Evolutionary conservation across 1,140 invertebrate species (phyloP), one percentile per base, ranked within the genome.

Genomic region (Atta colombica): DNA sequence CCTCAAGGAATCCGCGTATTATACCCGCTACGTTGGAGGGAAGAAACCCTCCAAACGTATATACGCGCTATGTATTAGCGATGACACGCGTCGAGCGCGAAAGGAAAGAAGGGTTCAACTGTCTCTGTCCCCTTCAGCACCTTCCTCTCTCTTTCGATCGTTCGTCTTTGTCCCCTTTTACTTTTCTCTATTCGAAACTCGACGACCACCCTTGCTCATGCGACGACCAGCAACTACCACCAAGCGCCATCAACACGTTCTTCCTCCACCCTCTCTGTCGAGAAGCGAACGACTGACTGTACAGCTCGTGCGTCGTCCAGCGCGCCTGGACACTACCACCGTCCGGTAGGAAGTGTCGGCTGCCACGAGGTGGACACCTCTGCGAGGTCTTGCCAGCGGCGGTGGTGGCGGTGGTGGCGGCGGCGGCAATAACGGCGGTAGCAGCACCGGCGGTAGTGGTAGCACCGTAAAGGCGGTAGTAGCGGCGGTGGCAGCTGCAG

Each of bases 11-110:
- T 77, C 69, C 88, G 84, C 88, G 87, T 89, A 78, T 77, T 74
- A 82, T 72, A 82, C 49, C 39, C 75, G 53, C 35, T 80, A 72
- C 86, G 81, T 80, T 71, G 84, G 80, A 90, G 89, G 87, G 89
- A 91, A 88, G 89, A 91, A 91, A 88, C 89, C 89, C 89, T 91
- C 77, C 77, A 90, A 91, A 90, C 89, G 87, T 84, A 90, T 90
- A 72, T 90, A 72, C 82, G 89, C 82, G 85, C 74, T 72, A 60
- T 77, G 69, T 89, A 87, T 89, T 86, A 89, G 60, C 82, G 87
- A 53, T 78, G 81, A 90, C 75, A 87, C 81, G 88, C 74, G 63
- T 71, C 78, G 77, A 81, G 77, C 60, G 86, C 78, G 35, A 51
- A 75, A 90, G 77, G 72, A 74, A 80, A 58, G 39, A 90, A 89